Conservation (phyloP, 2,888 invertebrate genomes). For the Epinotia bilunana region DNA sequence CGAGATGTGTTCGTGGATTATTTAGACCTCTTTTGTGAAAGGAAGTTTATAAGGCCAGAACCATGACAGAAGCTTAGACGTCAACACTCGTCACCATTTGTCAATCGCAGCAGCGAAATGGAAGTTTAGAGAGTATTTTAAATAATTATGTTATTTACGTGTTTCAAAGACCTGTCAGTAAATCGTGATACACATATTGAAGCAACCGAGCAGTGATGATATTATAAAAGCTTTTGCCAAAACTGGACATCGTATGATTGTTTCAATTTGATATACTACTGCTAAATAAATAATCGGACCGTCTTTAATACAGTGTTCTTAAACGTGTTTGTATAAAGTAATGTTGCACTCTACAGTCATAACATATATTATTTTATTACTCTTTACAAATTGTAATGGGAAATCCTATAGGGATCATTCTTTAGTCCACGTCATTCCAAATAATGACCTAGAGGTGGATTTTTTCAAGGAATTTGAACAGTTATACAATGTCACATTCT, state of each 20-base stretch:
- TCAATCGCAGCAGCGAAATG: not conserved
- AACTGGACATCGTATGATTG: not conserved
- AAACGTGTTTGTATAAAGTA: not conserved
- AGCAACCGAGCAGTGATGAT: not conserved
- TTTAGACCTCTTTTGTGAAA: no score
- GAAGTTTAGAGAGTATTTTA: not conserved
- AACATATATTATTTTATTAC: not conserved
- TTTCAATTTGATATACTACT: not conserved
- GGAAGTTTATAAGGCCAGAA: no score
- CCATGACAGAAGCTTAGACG: not conserved
- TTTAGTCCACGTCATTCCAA: not conserved
- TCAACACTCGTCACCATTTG: not conserved
- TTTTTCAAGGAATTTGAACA: slow-evolving; percentile 7
- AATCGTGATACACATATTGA: not conserved
- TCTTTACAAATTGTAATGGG: not conserved
- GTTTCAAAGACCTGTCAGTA: not conserved
- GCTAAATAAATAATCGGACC: not conserved
- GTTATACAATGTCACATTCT: slow-evolving; percentile 29
- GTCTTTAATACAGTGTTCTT: not conserved
- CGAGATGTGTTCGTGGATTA: no score
- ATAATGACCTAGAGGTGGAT: not conserved
- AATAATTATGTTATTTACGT: not conserved
- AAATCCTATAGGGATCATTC: slow-evolving; percentile 23
- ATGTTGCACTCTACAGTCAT: not conserved
- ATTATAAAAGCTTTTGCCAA: not conserved